These are phyloP conservation scores for Dryomyza anilis DNA, from an alignment of 2,888 invertebrate species.

Conservation along the genomic window DNA sequence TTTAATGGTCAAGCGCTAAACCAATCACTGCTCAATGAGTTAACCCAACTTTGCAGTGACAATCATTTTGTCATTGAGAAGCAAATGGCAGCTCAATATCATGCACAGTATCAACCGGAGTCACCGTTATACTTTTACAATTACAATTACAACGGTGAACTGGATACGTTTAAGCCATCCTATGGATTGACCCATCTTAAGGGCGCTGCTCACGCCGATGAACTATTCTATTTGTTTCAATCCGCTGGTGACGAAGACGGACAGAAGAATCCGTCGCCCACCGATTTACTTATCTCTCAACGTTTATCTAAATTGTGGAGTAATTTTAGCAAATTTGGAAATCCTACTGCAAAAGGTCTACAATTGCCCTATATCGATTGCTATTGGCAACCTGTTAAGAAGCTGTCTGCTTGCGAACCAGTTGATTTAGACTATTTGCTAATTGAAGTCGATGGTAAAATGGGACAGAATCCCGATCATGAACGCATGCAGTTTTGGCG, in stretches of 20 bases:
- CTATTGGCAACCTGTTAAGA: slow-evolving; percentile 48
- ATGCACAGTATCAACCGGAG: slow-evolving; percentile 42
- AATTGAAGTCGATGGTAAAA: slow-evolving; percentile 46
- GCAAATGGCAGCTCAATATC: slow-evolving; percentile 47
- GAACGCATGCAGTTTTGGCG: slow-evolving; percentile 57
- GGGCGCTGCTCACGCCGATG: slow-evolving; percentile 69
- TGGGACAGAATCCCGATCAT: slow-evolving; percentile 51
- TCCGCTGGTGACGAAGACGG: slow-evolving; percentile 40
- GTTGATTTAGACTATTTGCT: slow-evolving; percentile 50
- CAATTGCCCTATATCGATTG: slow-evolving; percentile 31
- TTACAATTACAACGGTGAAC: slow-evolving; percentile 66
- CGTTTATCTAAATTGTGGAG: slow-evolving; percentile 67
- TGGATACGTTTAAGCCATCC: slow-evolving; percentile 64
- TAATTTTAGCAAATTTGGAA: slow-evolving; percentile 68
- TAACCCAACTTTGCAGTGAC: slow-evolving; percentile 64
- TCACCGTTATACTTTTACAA: slow-evolving; percentile 66
- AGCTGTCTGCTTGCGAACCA: slow-evolving; percentile 23
- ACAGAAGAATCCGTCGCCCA: slow-evolving; percentile 31
- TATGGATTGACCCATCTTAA: slow-evolving; percentile 57
- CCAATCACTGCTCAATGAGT: slow-evolving; percentile 58
- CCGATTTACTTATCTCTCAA: slow-evolving; percentile 55
- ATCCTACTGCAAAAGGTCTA: slow-evolving; percentile 50
- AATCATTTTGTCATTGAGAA: slow-evolving; percentile 53
- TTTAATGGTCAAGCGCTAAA: slow-evolving; percentile 58
- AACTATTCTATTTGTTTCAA: slow-evolving; percentile 67